A percentile compares a stretch with the other conserved stretches of the same genome.
These are phyloP conservation scores for Arothron firmamentum DNA, from an alignment of 2,113 vertebrate species.

Conservation along the genomic window DNA sequence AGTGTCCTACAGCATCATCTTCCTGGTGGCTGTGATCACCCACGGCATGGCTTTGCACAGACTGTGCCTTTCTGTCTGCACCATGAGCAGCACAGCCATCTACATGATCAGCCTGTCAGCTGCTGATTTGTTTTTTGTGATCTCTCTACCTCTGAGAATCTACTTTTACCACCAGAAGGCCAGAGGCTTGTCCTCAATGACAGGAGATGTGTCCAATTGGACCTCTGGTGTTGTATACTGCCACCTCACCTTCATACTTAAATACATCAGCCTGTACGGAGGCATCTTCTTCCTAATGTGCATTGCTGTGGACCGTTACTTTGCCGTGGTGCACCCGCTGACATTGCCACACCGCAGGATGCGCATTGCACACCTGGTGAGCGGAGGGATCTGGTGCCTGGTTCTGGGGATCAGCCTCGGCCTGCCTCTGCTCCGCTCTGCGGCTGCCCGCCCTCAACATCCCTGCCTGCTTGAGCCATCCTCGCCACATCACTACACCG, in stretches of 20 bases:
- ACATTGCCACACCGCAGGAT: constrained; percentile 22
- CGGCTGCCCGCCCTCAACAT: constrained; percentile 26
- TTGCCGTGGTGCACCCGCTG: constrained; percentile 68
- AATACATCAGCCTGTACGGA: constrained; percentile 76
- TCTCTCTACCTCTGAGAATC: constrained; percentile 71
- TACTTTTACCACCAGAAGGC: constrained; percentile 68
- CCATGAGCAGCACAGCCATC: constrained; percentile 60
- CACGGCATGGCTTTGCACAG: constrained; percentile 61
- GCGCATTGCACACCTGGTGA: constrained; percentile 52
- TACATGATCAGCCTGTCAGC: constrained; percentile 69
- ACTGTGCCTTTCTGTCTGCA: constrained; percentile 49
- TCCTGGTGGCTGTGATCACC: constrained; percentile 64
- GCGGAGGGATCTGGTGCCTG: constrained; percentile 66
- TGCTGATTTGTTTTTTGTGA: constrained; percentile 68
- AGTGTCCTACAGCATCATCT: constrained; percentile 73
- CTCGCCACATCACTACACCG: constrained; percentile 39
- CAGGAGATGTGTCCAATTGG: constrained; percentile 23
- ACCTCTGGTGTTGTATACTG: constrained; percentile 52
- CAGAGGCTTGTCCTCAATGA: constrained; percentile 4
- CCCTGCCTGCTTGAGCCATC: constrained; percentile 64
- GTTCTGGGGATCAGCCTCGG: constrained; percentile 64
- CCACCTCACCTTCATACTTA: constrained; percentile 70
- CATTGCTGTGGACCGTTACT: constrained; percentile 72
- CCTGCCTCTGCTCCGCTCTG: constrained; percentile 58
- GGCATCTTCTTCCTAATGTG: constrained; percentile 76